Conservation (phyloP, 2,888 invertebrate species). For the Lasioglossum figueresi region DNA sequence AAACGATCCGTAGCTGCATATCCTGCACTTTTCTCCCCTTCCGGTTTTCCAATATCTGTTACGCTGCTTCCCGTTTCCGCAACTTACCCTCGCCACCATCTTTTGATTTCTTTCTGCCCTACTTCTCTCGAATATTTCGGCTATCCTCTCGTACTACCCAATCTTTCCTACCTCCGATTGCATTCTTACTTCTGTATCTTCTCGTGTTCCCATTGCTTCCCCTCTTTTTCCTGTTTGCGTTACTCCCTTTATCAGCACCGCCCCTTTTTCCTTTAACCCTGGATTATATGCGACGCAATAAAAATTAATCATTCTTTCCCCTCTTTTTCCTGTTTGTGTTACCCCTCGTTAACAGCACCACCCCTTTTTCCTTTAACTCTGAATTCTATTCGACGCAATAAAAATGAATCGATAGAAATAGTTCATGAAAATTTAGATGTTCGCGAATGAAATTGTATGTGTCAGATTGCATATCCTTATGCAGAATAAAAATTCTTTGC, state of each 20-base stretch:
- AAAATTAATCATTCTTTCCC: too few species aligned
- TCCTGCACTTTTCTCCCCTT: neutral
- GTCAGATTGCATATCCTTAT: too few species aligned
- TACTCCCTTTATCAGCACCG: neutral
- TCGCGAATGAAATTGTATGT: too few species aligned
- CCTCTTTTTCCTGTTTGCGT: neutral
- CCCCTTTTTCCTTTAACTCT: neutral
- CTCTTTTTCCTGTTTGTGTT: neutral
- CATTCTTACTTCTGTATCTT: neutral
- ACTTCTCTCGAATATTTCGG: slow-evolving; percentile 6
- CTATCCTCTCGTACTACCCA: neutral
- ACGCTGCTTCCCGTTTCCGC: neutral
- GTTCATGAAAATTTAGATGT: too few species aligned
- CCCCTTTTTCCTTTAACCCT: neutral
- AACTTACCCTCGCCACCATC: slow-evolving; percentile 6
- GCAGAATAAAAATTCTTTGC: too few species aligned
- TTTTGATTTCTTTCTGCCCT: slow-evolving; percentile 18
- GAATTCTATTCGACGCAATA: too few species aligned
- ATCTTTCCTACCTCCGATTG: slow-evolving; percentile 9
- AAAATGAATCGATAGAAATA: too few species aligned
- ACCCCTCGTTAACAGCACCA: neutral
- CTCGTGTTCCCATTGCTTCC: neutral
- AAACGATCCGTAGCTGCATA: neutral
- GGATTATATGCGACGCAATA: too few species aligned
- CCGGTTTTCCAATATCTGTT: slow-evolving; percentile 13